Evolutionary conservation across 2,888 invertebrate genomes (phyloP).

Genomic region (Plagiodera versicolora): DNA sequence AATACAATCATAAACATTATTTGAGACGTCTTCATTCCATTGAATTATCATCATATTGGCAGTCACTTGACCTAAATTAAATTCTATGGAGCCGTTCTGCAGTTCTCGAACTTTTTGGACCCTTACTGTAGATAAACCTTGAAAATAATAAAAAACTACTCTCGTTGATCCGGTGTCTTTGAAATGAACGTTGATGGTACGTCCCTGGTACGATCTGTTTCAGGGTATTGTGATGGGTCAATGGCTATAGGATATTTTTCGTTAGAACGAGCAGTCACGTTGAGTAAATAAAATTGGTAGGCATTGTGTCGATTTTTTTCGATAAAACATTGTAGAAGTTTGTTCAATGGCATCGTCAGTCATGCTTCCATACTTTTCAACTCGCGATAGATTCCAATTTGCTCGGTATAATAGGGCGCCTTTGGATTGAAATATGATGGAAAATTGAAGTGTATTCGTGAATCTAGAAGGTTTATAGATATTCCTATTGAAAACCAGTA

Average conservation of each 20-base stretch:
- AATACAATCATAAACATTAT: too few species aligned
- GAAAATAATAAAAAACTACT: too few species aligned
- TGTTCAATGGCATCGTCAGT: constrained; percentile 4
- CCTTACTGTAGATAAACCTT: too few species aligned
- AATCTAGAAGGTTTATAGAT: background rate
- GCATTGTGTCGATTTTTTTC: constrained; percentile 8
- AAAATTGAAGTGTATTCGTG: background rate
- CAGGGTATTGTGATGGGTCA: constrained; percentile 10
- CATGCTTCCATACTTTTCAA: constrained; percentile 8
- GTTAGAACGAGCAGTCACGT: background rate
- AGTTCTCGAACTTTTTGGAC: too few species aligned
- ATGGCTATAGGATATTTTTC: constrained; percentile 7
- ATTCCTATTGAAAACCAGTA: background rate
- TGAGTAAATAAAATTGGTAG: constrained; percentile 10
- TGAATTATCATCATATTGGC: too few species aligned
- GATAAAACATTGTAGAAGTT: background rate
- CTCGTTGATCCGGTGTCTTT: too few species aligned
- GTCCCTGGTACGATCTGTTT: constrained; percentile 1
- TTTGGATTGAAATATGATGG: background rate
- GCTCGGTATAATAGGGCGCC: background rate
- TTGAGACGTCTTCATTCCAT: too few species aligned
- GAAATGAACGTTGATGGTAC: background rate
- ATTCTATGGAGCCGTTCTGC: too few species aligned
- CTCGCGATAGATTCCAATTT: background rate
- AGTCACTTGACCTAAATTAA: too few species aligned